Evolutionary conservation across 2,888 invertebrate genomes (phyloP).

Genomic region (Nemurella pictetii): DNA sequence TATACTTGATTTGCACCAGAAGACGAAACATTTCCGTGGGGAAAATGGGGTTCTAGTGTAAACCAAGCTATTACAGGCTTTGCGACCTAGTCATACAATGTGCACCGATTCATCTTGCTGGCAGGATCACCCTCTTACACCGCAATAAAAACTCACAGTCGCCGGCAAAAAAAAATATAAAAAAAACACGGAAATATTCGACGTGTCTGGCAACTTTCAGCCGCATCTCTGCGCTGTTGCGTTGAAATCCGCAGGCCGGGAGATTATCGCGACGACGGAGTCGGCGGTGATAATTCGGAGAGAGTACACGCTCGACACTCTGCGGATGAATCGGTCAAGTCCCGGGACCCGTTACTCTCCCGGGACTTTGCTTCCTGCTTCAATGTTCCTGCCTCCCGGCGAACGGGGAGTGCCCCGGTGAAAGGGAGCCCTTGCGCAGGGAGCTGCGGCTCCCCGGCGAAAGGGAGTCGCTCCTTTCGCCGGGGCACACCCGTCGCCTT

Average conservation of each 20-base stretch:
- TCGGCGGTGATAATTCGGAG: too few species aligned
- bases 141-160: background rate
- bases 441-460: too few species aligned
- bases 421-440: background rate
- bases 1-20: constrained; percentile 24
- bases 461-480: background rate
- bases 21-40: background rate
- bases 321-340: constrained; percentile 13
- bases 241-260: background rate
- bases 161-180: too few species aligned
- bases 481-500: constrained; percentile 14
- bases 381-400: constrained; percentile 35
- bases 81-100: constrained; percentile 25
- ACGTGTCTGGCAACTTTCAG: background rate
- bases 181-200: background rate
- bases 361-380: constrained; percentile 40
- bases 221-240: background rate
- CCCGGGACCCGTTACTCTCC: constrained; percentile 25
- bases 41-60: constrained; percentile 29
- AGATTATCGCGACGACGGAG: background rate
- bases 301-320: too few species aligned
- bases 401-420: background rate
- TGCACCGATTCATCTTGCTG: constrained; percentile 21
- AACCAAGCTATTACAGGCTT: constrained; percentile 35
- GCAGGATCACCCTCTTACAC: background rate